Percentiles rank a stretch among this genome's conserved stretches.
phyloP scores from a whole-genome alignment of 1,140 invertebrate genomes.

The Forficula auricularia region DNA sequence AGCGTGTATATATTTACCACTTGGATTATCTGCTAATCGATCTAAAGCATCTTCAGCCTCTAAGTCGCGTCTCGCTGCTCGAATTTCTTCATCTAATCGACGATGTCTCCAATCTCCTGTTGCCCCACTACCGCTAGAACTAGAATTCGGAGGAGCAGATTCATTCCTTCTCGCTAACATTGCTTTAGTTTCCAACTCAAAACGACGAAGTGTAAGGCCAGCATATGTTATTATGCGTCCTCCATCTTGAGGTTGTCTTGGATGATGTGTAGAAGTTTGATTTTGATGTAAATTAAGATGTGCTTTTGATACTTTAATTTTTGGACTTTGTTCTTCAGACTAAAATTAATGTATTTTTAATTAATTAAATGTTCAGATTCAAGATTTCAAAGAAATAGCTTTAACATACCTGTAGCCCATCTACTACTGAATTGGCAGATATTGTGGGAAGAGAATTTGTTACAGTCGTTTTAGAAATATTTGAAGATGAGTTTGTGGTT shows the following conservation, averaged over 20 bases:
- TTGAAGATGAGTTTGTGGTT: too few species aligned
- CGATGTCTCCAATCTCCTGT: conserved; percentile 22
- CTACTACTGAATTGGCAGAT: too few species aligned
- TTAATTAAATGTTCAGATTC: too few species aligned
- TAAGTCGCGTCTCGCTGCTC: conserved; percentile 40
- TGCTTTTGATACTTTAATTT: not conserved
- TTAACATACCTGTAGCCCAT: not conserved
- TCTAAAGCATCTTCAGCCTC: conserved; percentile 42
- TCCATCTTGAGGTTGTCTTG: conserved; percentile 33
- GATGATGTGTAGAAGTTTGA: conserved; percentile 26
- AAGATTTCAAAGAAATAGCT: too few species aligned
- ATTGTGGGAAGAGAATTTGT: too few species aligned
- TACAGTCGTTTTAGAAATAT: too few species aligned
- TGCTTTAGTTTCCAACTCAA: conserved; percentile 52
- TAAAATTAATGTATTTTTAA: too few species aligned
- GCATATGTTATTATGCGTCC: conserved; percentile 33
- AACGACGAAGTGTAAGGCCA: conserved; percentile 37
- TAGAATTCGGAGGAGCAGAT: too few species aligned
- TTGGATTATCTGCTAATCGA: conserved; percentile 31
- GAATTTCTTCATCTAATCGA: conserved; percentile 39
- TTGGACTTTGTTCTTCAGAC: not conserved
- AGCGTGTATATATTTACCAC: conserved; percentile 4
- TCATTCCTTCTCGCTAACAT: conserved; percentile 26
- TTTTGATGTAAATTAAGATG: conserved; percentile 19
- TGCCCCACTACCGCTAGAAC: too few species aligned